These are phyloP conservation scores for Spermophilus dauricus DNA, from an alignment of 2,113 vertebrate species.

Conservation along the genomic window DNA sequence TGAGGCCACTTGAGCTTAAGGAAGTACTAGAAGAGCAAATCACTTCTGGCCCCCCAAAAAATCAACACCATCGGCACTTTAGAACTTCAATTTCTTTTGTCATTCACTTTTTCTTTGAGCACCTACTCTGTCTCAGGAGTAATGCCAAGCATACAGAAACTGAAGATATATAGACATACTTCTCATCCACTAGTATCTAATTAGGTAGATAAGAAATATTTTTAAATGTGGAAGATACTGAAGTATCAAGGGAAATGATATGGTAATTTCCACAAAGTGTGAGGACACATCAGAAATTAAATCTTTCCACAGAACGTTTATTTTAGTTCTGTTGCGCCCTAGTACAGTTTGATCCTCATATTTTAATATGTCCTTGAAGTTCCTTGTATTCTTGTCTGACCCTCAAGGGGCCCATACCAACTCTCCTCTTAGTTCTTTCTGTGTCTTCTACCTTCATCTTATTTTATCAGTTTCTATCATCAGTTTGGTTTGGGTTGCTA, in stretches of 20 bases:
- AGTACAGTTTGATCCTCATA: background rate
- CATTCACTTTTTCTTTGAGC: background rate
- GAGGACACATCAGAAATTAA: background rate
- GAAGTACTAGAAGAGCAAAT: background rate
- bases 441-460: background rate
- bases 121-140: background rate
- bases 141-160: background rate
- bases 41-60: background rate
- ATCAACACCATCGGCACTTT: background rate
- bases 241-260: background rate
- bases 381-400: background rate
- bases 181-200: background rate
- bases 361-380: background rate
- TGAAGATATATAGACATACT: background rate
- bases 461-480: background rate
- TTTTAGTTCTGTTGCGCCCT: background rate
- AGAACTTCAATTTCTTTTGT: background rate
- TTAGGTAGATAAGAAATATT: background rate
- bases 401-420: background rate
- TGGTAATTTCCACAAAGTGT: background rate
- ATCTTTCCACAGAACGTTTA: background rate
- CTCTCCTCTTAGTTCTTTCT: background rate
- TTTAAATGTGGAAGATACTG: background rate
- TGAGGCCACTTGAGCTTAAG: background rate
- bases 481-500: background rate